Percentiles rank a stretch among this genome's conserved stretches.
Evolutionary conservation across 2,113 vertebrate genomes (phyloP).

Genomic region (Odocoileus virginianus): DNA sequence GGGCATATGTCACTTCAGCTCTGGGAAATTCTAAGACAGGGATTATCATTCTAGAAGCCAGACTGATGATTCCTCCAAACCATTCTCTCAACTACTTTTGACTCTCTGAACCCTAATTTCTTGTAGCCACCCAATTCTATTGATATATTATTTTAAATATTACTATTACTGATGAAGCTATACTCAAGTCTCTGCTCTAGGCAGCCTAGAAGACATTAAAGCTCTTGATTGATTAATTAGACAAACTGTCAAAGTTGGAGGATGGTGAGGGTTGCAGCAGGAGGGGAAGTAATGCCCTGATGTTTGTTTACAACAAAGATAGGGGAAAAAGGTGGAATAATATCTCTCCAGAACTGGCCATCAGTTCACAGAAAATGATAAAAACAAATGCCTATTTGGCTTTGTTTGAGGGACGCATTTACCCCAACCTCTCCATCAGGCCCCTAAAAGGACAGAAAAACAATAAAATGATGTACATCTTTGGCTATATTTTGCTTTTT

Average conservation of each 20-base stretch:
- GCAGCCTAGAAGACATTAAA: background rate
- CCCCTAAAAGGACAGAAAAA: background rate
- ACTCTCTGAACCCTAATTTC: background rate
- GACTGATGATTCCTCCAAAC: background rate
- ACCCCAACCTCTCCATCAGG: background rate
- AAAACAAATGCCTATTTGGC: background rate
- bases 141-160: background rate
- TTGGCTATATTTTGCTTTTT: background rate
- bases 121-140: background rate
- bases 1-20: background rate
- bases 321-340: background rate
- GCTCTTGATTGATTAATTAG: background rate
- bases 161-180: background rate
- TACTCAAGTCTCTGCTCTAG: background rate
- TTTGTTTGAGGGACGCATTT: slow-evolving; percentile 5
- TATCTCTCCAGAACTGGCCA: background rate
- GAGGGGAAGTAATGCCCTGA: background rate
- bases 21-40: background rate
- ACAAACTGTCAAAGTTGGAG: background rate
- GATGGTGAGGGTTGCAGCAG: background rate
- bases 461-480: background rate
- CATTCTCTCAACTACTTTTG: background rate
- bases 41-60: background rate
- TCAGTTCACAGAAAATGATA: slow-evolving; percentile 26
- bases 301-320: background rate